Conservation (phyloP, 1,140 invertebrate genomes). For the Bombus impatiens region DNA sequence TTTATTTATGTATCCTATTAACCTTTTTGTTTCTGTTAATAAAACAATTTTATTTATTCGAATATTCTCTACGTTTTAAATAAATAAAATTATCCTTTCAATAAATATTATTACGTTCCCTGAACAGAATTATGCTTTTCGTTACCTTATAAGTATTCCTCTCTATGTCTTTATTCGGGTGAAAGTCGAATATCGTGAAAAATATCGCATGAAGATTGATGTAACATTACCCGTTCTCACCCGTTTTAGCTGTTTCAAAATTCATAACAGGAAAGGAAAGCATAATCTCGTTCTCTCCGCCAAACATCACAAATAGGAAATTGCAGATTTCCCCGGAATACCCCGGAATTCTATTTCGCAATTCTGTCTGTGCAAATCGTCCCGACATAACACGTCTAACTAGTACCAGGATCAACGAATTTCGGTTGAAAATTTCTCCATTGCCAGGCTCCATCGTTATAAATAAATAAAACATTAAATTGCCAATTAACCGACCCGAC, state of each 20-base stretch:
- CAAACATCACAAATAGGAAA: neutral
- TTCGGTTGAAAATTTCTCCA: neutral
- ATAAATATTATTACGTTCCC: too few species aligned
- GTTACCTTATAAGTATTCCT: too few species aligned
- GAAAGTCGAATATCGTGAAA: neutral
- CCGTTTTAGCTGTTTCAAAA: neutral
- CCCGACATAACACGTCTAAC: neutral
- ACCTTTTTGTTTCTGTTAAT: too few species aligned
- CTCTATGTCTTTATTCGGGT: neutral
- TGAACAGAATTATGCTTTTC: too few species aligned
- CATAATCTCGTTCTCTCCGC: neutral
- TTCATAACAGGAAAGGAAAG: neutral
- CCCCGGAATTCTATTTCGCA: neutral
- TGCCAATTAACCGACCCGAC: constrained; percentile 19
- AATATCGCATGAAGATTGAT: neutral
- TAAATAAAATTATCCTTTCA: too few species aligned
- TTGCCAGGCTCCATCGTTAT: neutral
- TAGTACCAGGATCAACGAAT: neutral
- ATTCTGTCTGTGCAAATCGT: neutral
- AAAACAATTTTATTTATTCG: too few species aligned
- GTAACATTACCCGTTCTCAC: neutral
- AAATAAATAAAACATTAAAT: constrained; percentile 35
- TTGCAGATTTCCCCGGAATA: neutral
- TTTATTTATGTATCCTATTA: too few species aligned
- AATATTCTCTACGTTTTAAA: too few species aligned